Percentiles rank a stretch among this genome's conserved stretches.
Evolutionary conservation across 92 coral and sea anemone species (phyloP).

Genomic region (Bergia puertoricense): DNA sequence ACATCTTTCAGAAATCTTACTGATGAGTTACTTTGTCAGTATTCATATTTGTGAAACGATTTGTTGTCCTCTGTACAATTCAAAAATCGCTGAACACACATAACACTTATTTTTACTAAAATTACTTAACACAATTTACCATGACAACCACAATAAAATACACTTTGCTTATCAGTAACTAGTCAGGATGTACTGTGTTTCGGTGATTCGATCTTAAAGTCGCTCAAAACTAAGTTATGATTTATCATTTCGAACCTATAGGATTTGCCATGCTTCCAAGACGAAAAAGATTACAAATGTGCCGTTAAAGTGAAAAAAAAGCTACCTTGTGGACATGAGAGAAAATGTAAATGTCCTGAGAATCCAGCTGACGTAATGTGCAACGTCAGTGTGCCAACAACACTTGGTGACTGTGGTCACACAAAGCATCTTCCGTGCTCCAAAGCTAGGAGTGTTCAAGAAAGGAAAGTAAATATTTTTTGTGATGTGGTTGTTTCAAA

Average conservation of each 20-base stretch:
- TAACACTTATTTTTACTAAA: too few species aligned
- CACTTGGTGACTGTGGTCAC: constrained; percentile 51
- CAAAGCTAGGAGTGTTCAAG: neutral
- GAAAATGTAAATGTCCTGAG: constrained; percentile 33
- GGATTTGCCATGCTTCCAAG: constrained; percentile 27
- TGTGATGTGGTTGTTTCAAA: constrained; percentile 34
- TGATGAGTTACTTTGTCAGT: too few species aligned
- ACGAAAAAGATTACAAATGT: constrained; percentile 30
- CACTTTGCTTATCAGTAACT: too few species aligned
- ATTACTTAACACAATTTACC: too few species aligned
- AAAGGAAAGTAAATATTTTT: neutral
- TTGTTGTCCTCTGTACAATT: too few species aligned
- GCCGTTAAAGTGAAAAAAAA: constrained; percentile 14
- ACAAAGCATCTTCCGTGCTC: constrained; percentile 30
- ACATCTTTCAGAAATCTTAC: too few species aligned
- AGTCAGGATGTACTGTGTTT: neutral
- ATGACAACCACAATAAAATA: neutral
- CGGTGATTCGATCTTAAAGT: neutral
- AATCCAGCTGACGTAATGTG: constrained; percentile 39
- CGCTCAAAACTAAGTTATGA: neutral
- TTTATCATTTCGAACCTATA: neutral
- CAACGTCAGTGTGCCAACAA: constrained; percentile 27
- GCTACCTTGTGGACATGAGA: constrained; percentile 63
- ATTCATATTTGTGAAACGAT: too few species aligned
- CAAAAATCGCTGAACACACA: too few species aligned